Base-by-base conservation (phyloP, 2,113 vertebrate species). In the Benitochromis conjunctus region DNA sequence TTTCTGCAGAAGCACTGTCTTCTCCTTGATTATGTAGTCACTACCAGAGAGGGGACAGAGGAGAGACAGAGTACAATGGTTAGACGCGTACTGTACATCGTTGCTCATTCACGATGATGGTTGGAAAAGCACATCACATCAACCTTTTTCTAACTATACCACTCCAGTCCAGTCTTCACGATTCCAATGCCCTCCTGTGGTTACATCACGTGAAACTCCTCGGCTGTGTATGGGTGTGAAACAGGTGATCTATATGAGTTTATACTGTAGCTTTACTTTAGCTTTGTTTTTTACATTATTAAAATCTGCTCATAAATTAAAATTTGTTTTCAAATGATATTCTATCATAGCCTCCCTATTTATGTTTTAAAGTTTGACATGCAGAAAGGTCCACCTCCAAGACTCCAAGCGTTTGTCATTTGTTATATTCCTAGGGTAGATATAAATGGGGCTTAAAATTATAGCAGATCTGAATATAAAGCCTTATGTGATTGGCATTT, bases 21-120 rank as follows among this genome's bases (percentile, higher is more conserved):
- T 98, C 96, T 98, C 98, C 92, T 98, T 98, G 92, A 98, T 98
- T 94, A 98, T 98, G 93, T 98, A 98, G 96, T 98, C 98, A 94
- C 97, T 98, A 81, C 10, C 56, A 76, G 19, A 84, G 64, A 84
- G 1, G 31, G 81, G 26, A 82, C 5, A 78, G 19, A 88, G 58
- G 26, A 54, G 9, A 79, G 7, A 55, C 10, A 48, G 2, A 87
- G 36, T 55, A 3, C 7, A 13, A 55, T 5, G 51, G 46, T 77
- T 4, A 79, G 5, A 19, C 4, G n/a, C 3, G 9, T 31, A 46
- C 26, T 51, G 46, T 76, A 31, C 46, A n/a, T 76, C 2, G 1
- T 5, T 76, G 26, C 26, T 53, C 26, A 53, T 19, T 74, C 24
- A 19, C 16, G 1, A 74, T 29, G 41, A 29, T 48, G 66, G 24